A percentile compares a stretch with the other conserved stretches of the same genome.
These are phyloP conservation scores for Chrysina gloriosa DNA, from an alignment of 2,888 invertebrate genomes.

Conservation along the genomic window DNA sequence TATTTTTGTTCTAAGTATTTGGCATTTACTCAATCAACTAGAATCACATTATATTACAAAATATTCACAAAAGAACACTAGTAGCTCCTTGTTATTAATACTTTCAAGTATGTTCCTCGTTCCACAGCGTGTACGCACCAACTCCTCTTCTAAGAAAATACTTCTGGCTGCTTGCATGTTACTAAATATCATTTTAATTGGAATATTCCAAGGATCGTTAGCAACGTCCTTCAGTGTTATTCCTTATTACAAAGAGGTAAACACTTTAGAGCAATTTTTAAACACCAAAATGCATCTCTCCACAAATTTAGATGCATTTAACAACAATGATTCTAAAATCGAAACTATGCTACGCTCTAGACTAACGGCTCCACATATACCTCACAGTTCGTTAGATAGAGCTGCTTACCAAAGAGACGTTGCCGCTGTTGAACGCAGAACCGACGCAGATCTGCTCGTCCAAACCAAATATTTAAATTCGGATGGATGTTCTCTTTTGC, in stretches of 20 bases:
- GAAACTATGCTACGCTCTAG: slow-evolving; percentile 50
- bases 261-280: slow-evolving; percentile 64
- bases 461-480: slow-evolving; percentile 55
- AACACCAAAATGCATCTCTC: slow-evolving; percentile 61
- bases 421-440: slow-evolving; percentile 59
- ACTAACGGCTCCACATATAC: slow-evolving; percentile 48
- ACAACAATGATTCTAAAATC: slow-evolving; percentile 47
- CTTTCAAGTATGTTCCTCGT: slow-evolving; percentile 33
- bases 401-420: slow-evolving; percentile 50
- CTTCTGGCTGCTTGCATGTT: slow-evolving; percentile 58
- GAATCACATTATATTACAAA: not conserved
- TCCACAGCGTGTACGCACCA: slow-evolving; percentile 25
- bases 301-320: slow-evolving; percentile 60
- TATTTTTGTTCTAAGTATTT: slow-evolving; percentile 16
- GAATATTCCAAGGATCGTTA: slow-evolving; percentile 64
- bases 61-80: not conserved
- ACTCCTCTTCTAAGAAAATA: slow-evolving; percentile 49
- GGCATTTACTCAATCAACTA: slow-evolving; percentile 20
- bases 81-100: slow-evolving; percentile 21
- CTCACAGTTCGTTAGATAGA: slow-evolving; percentile 44
- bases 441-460: slow-evolving; percentile 58
- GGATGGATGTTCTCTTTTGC: slow-evolving; percentile 60
- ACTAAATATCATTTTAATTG: slow-evolving; percentile 62
- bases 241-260: slow-evolving; percentile 64
- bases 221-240: slow-evolving; percentile 63